Base-by-base conservation (phyloP, 2,888 invertebrate genomes). In the Diachrysia chrysitis region DNA sequence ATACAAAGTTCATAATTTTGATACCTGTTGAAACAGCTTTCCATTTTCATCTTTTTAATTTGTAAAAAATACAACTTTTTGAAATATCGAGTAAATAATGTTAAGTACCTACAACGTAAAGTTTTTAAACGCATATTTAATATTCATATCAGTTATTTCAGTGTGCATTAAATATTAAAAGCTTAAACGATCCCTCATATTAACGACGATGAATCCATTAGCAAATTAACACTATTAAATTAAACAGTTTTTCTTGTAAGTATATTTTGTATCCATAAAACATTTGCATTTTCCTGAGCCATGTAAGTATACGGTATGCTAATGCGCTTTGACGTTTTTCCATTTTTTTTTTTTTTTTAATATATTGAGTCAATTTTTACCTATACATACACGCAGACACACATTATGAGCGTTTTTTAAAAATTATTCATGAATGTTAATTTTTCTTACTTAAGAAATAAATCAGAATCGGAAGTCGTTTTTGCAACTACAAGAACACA, bases 111-210 rank as follows among this genome's bases (percentile, higher is more conserved):
- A 32, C 10, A 37, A n/a, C n/a, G 37, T 37, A 37, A 6, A 42
- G 42, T n/a, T 42, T 42, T 42, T 42, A 42, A 42, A 42, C 42
- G 37, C 5, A 37, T 14, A n/a, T 3, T n/a, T 42, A 42, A n/a
- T 42, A 42, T 42, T 42, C 7, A 42, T 42, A 42, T 42, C 42
- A 42, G 42, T n/a, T n/a, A 42, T 42, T 42, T 3, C 42, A 42
- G 42, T 16, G n/a, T 42, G 42, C 42, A 42, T 42, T 42, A 42
- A n/a, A 42, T 42, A 42, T 42, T 42, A n/a, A 42, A 42, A 42
- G 42, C 42, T 42, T 42, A 42, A 42, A 42, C 42, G 42, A 42
- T 42, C 42, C n/a, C n/a, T 42, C 42, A 42, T 42, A n/a, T 42
- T 42, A 42, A 42, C 42, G 42, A 42, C 42, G 42, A 42, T n/a